Base-by-base conservation (phyloP, 2,113 vertebrate genomes). In the Poeciliopsis occidentalis region DNA sequence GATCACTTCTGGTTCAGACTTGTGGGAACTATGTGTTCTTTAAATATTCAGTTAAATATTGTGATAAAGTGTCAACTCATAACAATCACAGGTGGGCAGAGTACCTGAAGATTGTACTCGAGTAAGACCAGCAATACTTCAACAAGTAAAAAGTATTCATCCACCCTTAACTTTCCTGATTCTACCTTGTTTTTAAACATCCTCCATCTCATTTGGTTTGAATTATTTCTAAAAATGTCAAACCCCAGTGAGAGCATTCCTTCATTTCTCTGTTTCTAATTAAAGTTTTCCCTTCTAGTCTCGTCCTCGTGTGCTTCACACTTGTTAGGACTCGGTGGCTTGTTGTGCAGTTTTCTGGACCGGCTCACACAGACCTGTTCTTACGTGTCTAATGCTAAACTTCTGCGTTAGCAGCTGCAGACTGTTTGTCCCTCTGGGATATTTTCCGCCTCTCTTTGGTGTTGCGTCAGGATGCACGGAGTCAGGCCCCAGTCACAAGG, bases 401-500 rank as follows among this genome's bases (percentile, higher is more conserved):
- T 3, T n/a, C 47, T 19, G 11, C 31, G 61, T 34, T 10, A 15
- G 0, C 22, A 64, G 8, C 72, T n/a, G 41, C 19, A 19, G 41
- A 17, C 41, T n/a, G 29, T 39, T 22, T 0, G 8, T 27, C 31
- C 65, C 32, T 67, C 60, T 32, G 64, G 61, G 31, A 68, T 41
- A 4, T 75, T 68, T 79, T 4, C 24, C 17, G 73, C 44, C 7
- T 72, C 19, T 5, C 19, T 66, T 37, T 15, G 60, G 41, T 66
- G 67, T 69, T 60, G 44, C 17, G 1, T 2, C 31, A 60, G 37
- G 8, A 6, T 19, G 24, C 0, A 62, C 31, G 1, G 67, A 68
- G 71, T 88, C 78, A 83, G 72, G 71, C 64, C 68, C n/a, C 76
- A 63, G 86, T 88, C 86, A 88, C 83, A 81, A 83, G 85, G 65